A percentile compares a stretch with the other conserved stretches of the same genome.
phyloP scores from a whole-genome alignment of 2,113 vertebrate genomes.

The Hippocampus abdominalis region DNA sequence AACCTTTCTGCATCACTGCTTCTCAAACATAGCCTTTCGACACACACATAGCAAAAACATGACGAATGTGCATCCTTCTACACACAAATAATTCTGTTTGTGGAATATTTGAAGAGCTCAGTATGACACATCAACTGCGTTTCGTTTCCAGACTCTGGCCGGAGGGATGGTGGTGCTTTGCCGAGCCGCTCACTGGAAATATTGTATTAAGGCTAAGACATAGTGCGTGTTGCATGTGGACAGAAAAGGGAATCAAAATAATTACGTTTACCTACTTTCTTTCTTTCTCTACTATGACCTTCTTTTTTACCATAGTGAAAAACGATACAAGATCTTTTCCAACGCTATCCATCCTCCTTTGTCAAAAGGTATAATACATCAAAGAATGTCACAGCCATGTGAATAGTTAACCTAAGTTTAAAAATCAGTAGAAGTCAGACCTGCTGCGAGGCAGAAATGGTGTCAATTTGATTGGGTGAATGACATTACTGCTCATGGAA shows the following conservation, averaged over 20 bases:
- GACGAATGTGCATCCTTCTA: constrained; percentile 9
- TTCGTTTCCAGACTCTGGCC: constrained; percentile 39
- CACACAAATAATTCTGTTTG: constrained; percentile 19
- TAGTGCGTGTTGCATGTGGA: constrained; percentile 21
- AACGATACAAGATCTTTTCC: not conserved
- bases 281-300: not conserved
- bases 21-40: constrained; percentile 14
- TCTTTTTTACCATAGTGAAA: constrained; percentile 9
- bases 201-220: constrained; percentile 49
- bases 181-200: constrained; percentile 47
- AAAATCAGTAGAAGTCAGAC: not conserved
- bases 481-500: not conserved
- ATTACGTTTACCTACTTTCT: not conserved
- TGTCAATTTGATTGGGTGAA: constrained; percentile 15
- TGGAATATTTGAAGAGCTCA: constrained; percentile 22
- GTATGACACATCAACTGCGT: constrained; percentile 45
- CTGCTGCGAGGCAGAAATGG: not conserved
- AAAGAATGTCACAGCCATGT: constrained; percentile 17
- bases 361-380: constrained; percentile 8
- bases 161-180: constrained; percentile 27
- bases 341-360: not conserved
- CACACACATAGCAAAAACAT: constrained; percentile 9
- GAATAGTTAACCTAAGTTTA: constrained; percentile 3
- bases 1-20: constrained; percentile 34
- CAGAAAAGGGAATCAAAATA: constrained; percentile 4